A percentile compares a stretch with the other conserved stretches of the same genome.
Evolutionary conservation across 2,797 vertebrate species (phyloP).

Genomic region (Eutrigla gurnardus): DNA sequence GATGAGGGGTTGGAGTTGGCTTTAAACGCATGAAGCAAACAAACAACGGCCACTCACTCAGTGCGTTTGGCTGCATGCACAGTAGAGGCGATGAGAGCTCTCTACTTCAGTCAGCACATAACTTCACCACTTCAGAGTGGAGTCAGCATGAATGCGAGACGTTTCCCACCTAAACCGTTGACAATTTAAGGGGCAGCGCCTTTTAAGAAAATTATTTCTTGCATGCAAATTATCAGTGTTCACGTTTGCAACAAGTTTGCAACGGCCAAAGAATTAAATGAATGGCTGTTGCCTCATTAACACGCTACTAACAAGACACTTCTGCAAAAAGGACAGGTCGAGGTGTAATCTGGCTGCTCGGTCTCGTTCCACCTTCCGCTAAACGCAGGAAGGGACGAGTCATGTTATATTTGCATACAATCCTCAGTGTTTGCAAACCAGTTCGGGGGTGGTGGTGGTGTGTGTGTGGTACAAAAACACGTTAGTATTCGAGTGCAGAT

Average conservation of each 20-base stretch:
- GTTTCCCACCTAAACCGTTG: constrained; percentile 11
- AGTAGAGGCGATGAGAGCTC: constrained; percentile 1
- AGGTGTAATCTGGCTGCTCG: constrained; percentile 1
- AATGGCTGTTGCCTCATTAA: not conserved
- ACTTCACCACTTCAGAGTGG: constrained; percentile 35
- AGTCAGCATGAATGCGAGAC: constrained; percentile 40
- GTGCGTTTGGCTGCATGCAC: not conserved
- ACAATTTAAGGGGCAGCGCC: not conserved
- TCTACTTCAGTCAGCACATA: constrained; percentile 21
- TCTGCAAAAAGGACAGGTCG: not conserved
- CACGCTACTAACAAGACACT: not conserved
- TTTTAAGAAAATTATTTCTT: constrained; percentile 10
- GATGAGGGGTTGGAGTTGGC: not conserved
- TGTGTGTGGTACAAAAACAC: not conserved
- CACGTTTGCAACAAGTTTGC: not conserved
- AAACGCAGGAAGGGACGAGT: constrained; percentile 1
- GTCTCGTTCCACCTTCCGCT: not conserved
- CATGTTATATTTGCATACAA: constrained; percentile 24
- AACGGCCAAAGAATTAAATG: constrained; percentile 19
- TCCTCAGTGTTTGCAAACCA: constrained; percentile 4
- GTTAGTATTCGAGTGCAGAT: not conserved
- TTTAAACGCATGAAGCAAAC: constrained; percentile 3
- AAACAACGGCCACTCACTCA: not conserved
- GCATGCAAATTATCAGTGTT: constrained; percentile 21
- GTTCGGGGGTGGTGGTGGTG: not conserved